Evolutionary conservation across 1,140 invertebrate genomes (phyloP), one percentile per base, ranked within the genome.

Genomic region (Macrotrachela quadricornifera): DNA sequence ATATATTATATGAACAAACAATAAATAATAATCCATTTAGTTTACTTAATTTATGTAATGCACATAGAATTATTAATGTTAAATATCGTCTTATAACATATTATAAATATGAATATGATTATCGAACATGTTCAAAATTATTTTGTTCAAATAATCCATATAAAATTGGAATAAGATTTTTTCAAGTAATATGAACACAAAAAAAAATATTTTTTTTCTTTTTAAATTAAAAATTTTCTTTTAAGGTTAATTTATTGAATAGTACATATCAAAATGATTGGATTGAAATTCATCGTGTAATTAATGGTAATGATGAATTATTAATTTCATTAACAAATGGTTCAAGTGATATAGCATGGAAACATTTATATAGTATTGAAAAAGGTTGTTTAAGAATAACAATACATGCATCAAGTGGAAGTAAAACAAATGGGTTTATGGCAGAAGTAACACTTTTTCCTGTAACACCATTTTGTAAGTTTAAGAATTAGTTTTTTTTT

Each of bases 61-160:
- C 85, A 0, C 79, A 80, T 14, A 92, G 96, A 73, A 82, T 85
- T 62, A 78, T 97, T 30, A 75, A 75, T 10, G 75, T 99, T 1
- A 80, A 88, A 66, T 86, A 94, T 62, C 73, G 90, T 51, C 77
- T 97, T 8, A 64, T 97, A 4, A 59, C 97, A 1, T 97, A 92
- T 66, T 96, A 91, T 67, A 95, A 94, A 66, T 99, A 99, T 59
- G 85, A 92, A 58, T 91, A 91, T 60, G 79, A 80, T 67, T 82
- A 86, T 0, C 81, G 94, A 10, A 92, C 92, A 65, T 99, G 92
- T 67, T 83, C 97, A 0, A 99, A 99, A 70, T 88, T 96, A 59
- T 92, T 99, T 60, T 56, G 60, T 6, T 57, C 59, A 12, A 55
- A 54, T 39, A 62, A 60, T 10, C 44, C 13, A 10, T 43, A 14